These are phyloP conservation scores for Parazoanthus atlanticus DNA, from an alignment of 92 coral and sea anemone species.

Conservation along the genomic window DNA sequence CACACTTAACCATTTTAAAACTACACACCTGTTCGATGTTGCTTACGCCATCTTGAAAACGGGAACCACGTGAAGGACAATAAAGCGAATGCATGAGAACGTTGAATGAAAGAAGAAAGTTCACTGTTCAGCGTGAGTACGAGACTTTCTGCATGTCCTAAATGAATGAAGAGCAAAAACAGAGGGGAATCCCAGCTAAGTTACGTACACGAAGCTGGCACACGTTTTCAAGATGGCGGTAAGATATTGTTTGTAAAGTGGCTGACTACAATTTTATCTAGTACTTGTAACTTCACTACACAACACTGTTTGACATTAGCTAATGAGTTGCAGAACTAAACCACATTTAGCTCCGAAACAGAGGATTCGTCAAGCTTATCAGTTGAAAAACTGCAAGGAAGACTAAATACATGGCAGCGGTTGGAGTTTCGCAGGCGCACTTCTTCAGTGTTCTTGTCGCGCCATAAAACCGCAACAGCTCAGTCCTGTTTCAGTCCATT, in stretches of 20 bases:
- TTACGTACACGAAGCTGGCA: background rate
- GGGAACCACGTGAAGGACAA: background rate
- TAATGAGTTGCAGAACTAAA: background rate
- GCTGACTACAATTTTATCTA: too few relatives aligned
- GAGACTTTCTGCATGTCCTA: background rate
- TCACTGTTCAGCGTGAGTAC: background rate
- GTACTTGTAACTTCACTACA: background rate
- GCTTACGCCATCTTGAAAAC: background rate
- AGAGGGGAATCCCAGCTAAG: background rate
- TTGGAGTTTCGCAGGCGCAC: slow-evolving; percentile 17
- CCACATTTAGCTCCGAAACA: background rate
- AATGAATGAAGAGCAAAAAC: background rate
- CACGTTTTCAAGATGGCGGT: background rate
- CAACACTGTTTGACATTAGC: too few relatives aligned
- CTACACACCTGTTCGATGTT: background rate
- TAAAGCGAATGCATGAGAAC: background rate
- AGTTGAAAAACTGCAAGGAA: background rate
- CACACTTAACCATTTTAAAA: background rate
- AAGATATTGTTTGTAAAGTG: background rate
- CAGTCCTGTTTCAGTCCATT: slow-evolving; percentile 33
- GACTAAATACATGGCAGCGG: too few relatives aligned
- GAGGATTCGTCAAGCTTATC: background rate
- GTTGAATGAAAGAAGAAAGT: background rate
- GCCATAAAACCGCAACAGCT: slow-evolving; percentile 11
- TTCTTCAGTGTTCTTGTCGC: slow-evolving; percentile 30